phyloP scores from a whole-genome alignment of 2,888 invertebrate species.

The Thyatira batis region DNA sequence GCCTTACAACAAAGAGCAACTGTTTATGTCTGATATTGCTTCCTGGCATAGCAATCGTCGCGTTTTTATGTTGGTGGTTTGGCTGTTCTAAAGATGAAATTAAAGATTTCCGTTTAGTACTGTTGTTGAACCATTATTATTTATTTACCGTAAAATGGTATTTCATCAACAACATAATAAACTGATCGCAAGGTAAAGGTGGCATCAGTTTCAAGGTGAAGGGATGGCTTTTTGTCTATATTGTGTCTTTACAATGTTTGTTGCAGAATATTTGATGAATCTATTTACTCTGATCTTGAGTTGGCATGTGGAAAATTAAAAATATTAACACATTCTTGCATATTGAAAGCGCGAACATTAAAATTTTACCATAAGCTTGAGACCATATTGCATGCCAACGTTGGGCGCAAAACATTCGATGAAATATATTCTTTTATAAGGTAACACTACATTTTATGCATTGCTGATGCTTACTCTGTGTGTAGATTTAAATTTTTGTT shows the following conservation, averaged over 20 bases:
- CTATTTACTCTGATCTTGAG: conserved; percentile 83
- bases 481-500: conserved; percentile 20
- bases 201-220: neutral
- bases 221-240: neutral
- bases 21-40: no score
- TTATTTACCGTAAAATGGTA: neutral
- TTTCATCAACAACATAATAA: neutral
- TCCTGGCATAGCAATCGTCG: neutral
- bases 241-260: conserved; percentile 24
- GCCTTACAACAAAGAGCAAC: no score
- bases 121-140: neutral
- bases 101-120: neutral
- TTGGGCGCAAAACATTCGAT: conserved; percentile 76
- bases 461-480: conserved; percentile 2
- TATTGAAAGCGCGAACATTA: conserved; percentile 82
- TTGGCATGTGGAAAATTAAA: conserved; percentile 81
- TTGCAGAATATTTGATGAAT: conserved; percentile 84
- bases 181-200: neutral
- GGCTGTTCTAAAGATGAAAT: neutral
- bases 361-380: conserved; percentile 81
- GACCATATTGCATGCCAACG: conserved; percentile 76
- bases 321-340: conserved; percentile 83
- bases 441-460: conserved; percentile 38
- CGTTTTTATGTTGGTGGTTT: neutral
- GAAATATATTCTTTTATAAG: conserved; percentile 80